These are phyloP conservation scores for Anastrepha ludens DNA, from an alignment of 1,140 invertebrate species.

Conservation along the genomic window DNA sequence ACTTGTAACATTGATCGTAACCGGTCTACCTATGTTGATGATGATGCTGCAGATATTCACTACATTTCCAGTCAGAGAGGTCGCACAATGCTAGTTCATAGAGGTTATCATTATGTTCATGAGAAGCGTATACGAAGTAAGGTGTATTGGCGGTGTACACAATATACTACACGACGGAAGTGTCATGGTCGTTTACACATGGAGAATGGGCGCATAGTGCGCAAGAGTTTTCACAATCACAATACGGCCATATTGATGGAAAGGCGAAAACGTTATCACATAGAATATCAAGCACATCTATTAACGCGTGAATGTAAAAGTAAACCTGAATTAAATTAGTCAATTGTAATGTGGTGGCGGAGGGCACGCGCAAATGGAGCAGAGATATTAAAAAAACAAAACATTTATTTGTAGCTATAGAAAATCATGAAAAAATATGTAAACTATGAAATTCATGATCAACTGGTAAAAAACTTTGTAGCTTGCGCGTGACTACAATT, in stretches of 20 bases:
- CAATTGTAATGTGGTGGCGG: no score
- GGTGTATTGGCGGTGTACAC: conserved; percentile 71
- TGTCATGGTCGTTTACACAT: conserved; percentile 71
- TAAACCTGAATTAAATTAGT: no score
- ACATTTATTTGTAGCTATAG: no score
- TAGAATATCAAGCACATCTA: no score
- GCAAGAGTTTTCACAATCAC: conserved; percentile 67
- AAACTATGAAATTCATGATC: no score
- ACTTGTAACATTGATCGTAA: neutral
- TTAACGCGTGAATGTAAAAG: no score
- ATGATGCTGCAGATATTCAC: conserved; percentile 52
- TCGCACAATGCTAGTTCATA: conserved; percentile 61
- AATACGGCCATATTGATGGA: neutral
- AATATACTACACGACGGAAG: conserved; percentile 67
- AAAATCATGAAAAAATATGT: no score
- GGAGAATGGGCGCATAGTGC: conserved; percentile 61
- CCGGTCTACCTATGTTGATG: neutral
- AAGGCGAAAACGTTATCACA: neutral
- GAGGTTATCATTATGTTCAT: conserved; percentile 66
- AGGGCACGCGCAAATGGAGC: no score
- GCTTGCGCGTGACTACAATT: no score
- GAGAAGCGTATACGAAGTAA: conserved; percentile 68
- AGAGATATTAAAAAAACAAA: no score
- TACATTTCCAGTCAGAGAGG: conserved; percentile 70
- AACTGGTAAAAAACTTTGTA: no score